These are phyloP conservation scores for Todus mexicanus DNA, from an alignment of 2,797 vertebrate species.

Conservation along the genomic window DNA sequence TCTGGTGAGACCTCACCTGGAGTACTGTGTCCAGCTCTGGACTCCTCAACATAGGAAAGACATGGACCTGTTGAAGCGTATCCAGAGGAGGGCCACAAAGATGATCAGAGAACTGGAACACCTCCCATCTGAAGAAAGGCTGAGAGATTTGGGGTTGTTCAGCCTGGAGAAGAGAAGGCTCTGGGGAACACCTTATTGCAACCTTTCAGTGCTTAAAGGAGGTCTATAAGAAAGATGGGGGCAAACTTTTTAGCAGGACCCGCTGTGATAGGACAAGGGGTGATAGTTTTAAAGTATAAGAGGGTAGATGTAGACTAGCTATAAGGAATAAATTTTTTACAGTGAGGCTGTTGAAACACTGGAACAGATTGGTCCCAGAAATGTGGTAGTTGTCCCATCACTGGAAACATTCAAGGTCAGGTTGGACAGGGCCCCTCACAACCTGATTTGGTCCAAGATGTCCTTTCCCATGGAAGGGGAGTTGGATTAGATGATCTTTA, in stretches of 20 bases:
- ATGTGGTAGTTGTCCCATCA: too few species aligned
- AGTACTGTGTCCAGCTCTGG: background rate
- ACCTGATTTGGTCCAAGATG: background rate
- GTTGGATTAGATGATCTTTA: background rate
- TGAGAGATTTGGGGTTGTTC: background rate
- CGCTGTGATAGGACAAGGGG: background rate
- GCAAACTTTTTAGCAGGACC: background rate
- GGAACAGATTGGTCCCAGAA: background rate
- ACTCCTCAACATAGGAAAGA: background rate
- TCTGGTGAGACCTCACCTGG: background rate
- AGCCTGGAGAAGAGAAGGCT: background rate
- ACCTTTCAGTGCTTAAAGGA: background rate
- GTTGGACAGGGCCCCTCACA: background rate
- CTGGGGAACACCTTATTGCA: rapidly evolving
- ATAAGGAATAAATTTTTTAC: background rate
- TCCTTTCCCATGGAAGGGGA: background rate
- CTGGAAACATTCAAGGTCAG: background rate
- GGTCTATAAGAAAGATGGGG: background rate
- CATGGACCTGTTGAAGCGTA: background rate
- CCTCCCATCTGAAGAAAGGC: background rate
- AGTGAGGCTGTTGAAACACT: background rate
- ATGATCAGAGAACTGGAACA: background rate
- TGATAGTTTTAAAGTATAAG: background rate
- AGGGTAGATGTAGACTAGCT: background rate
- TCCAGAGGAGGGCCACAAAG: background rate